phyloP scores from a whole-genome alignment of 2,113 vertebrate genomes.

The Carassius auratus region DNA sequence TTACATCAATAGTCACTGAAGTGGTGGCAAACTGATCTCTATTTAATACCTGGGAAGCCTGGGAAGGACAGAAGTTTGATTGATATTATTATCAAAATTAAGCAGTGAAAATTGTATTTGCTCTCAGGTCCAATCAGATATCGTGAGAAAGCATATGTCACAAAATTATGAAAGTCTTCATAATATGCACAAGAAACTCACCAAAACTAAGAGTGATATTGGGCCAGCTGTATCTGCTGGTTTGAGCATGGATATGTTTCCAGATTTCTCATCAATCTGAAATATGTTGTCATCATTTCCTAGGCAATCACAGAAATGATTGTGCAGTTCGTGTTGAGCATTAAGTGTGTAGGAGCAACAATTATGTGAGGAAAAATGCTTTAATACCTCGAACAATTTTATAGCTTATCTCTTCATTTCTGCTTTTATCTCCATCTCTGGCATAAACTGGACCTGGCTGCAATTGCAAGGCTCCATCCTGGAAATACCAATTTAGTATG shows the following conservation, averaged over 20 bases:
- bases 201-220: constrained; percentile 80
- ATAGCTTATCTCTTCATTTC: constrained; percentile 81
- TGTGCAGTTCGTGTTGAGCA: not conserved
- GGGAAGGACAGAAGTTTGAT: not conserved
- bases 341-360: not conserved
- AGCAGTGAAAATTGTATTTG: not conserved
- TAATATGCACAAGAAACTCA: constrained; percentile 58
- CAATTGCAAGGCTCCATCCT: constrained; percentile 75
- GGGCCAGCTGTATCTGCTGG: constrained; percentile 71
- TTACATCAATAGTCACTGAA: constrained; percentile 78
- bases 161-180: not conserved
- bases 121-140: not conserved
- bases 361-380: not conserved
- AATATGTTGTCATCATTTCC: constrained; percentile 79
- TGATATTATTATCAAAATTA: not conserved
- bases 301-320: constrained; percentile 54
- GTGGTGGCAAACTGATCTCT: constrained; percentile 77
- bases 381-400: constrained; percentile 80
- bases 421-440: constrained; percentile 80
- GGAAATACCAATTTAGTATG: constrained; percentile 22
- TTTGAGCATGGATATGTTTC: constrained; percentile 85
- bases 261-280: constrained; percentile 75
- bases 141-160: not conserved
- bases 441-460: constrained; percentile 83
- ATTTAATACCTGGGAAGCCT: constrained; percentile 84